A percentile compares a stretch with the other conserved stretches of the same genome.
These are phyloP conservation scores for Perizoma flavofasciatum DNA, from an alignment of 2,888 invertebrate species.

Conservation along the genomic window DNA sequence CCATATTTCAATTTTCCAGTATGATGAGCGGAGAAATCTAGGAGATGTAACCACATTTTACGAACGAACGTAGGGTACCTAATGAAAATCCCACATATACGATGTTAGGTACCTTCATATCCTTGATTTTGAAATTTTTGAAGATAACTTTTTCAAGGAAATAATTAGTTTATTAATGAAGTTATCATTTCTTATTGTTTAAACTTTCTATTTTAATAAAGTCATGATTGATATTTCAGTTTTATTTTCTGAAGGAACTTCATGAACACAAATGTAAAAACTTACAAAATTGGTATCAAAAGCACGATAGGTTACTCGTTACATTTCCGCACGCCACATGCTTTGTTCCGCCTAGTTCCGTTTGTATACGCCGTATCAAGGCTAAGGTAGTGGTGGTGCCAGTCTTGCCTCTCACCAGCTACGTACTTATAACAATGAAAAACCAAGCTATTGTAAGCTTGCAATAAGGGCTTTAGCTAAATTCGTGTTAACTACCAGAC, in stretches of 20 bases:
- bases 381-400: conserved; percentile 34
- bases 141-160: no score
- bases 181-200: no score
- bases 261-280: conserved; percentile 4
- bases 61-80: conserved; percentile 8
- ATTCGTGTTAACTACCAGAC: background rate
- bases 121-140: background rate
- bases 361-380: conserved; percentile 40
- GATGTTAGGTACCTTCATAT: background rate
- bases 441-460: conserved; percentile 41
- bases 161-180: no score
- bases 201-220: no score
- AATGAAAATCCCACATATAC: conserved; percentile 8
- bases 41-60: conserved; percentile 12
- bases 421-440: conserved; percentile 43
- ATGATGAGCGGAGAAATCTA: conserved; percentile 11
- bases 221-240: no score
- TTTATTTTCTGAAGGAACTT: no score
- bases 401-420: conserved; percentile 41
- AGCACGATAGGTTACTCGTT: conserved; percentile 25
- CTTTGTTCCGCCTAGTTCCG: conserved; percentile 43
- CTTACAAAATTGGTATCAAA: conserved; percentile 28
- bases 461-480: conserved; percentile 30
- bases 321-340: conserved; percentile 43
- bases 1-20: conserved; percentile 12